Evolutionary conservation across 2,888 invertebrate species (phyloP).

Genomic region (Phrixothrix hirtus): DNA sequence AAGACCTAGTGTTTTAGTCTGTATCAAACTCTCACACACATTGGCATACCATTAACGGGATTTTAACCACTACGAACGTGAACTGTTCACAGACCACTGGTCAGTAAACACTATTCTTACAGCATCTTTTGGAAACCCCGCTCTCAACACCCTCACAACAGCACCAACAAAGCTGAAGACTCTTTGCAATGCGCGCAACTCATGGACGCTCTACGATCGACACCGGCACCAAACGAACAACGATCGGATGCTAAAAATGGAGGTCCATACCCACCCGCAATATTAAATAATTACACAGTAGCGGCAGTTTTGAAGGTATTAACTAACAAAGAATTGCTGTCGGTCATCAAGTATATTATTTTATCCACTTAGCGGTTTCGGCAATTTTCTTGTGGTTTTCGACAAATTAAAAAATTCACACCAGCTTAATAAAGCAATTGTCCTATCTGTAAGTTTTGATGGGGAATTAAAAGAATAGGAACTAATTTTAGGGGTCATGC

Average conservation of each 20-base stretch:
- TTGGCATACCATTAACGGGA: constrained; percentile 16
- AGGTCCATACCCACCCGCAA: constrained; percentile 44
- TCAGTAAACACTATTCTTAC: constrained; percentile 35
- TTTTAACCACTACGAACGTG: constrained; percentile 25
- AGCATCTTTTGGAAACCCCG: constrained; percentile 37
- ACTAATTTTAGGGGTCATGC: no score
- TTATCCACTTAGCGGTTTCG: background rate
- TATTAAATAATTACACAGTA: constrained; percentile 35
- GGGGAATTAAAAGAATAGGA: no score
- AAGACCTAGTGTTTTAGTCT: constrained; percentile 10
- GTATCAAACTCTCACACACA: constrained; percentile 28
- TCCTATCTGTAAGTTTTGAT: no score
- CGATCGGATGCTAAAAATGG: constrained; percentile 46
- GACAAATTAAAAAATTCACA: background rate
- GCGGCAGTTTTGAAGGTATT: constrained; percentile 29
- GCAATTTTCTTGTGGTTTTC: background rate
- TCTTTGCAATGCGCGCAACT: constrained; percentile 33
- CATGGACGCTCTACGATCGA: constrained; percentile 32
- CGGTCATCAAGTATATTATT: constrained; percentile 11
- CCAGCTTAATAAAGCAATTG: background rate
- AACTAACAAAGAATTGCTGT: constrained; percentile 12
- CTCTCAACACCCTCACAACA: constrained; percentile 35
- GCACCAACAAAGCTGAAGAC: constrained; percentile 35
- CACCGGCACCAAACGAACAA: constrained; percentile 31
- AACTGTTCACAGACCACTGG: constrained; percentile 33